Evolutionary conservation across 2,797 vertebrate species (phyloP).

Genomic region (Onychomys torridus): DNA sequence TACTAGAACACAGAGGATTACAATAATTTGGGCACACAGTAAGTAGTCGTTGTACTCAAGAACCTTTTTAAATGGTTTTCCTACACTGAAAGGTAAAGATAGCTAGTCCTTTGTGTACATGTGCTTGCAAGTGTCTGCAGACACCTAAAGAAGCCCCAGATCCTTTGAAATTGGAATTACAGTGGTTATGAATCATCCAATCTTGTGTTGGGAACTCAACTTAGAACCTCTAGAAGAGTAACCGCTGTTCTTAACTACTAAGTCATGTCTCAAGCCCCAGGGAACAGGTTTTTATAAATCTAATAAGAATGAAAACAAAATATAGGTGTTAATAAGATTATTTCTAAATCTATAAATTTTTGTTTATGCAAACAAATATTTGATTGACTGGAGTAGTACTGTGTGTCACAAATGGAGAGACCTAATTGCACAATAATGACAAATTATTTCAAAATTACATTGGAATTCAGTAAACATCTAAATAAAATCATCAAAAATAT

Average conservation of each 20-base stretch:
- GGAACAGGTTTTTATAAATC: not conserved
- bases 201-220: not conserved
- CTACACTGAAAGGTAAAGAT: not conserved
- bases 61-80: not conserved
- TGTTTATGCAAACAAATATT: not conserved
- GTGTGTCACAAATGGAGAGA: not conserved
- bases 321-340: not conserved
- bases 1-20: not conserved
- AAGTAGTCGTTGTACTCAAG: not conserved
- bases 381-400: not conserved
- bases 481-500: not conserved
- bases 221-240: not conserved
- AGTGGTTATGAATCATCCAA: too few relatives aligned
- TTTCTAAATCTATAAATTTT: not conserved
- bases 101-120: not conserved
- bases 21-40: not conserved
- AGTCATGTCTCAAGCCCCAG: not conserved
- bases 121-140: not conserved
- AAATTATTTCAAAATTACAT: not conserved
- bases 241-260: not conserved
- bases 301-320: not conserved
- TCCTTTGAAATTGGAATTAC: not conserved
- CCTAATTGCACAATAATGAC: not conserved
- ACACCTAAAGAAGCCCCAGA: not conserved
- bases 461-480: not conserved